phyloP scores from a whole-genome alignment of 2,888 invertebrate genomes.

The Meteorus cinctellus region DNA sequence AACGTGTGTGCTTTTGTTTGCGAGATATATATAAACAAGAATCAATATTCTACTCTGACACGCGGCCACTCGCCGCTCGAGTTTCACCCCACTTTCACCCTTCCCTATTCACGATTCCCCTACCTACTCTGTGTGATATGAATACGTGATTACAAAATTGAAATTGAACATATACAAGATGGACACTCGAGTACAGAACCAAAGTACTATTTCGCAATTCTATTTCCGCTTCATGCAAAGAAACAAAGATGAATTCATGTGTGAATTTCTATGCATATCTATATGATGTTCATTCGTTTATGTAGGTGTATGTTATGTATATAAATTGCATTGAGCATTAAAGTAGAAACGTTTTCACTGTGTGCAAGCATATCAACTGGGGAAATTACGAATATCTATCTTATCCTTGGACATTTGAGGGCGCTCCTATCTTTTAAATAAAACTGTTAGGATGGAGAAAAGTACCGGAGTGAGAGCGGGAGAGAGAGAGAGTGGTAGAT shows the following conservation, averaged over 20 bases:
- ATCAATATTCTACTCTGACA: conserved; percentile 36
- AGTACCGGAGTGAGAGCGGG: conserved; percentile 39
- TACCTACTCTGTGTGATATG: conserved; percentile 15
- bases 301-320: not conserved
- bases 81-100: not conserved
- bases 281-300: not conserved
- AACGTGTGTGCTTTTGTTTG: conserved; percentile 8
- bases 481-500: conserved; percentile 24
- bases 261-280: not conserved
- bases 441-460: conserved; percentile 1
- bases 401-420: conserved; percentile 60
- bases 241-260: not conserved
- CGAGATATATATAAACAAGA: conserved; percentile 8
- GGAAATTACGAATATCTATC: conserved; percentile 68
- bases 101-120: not conserved
- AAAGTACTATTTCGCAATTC: conserved; percentile 11
- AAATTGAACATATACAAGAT: conserved; percentile 24
- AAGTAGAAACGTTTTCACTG: conserved; percentile 9
- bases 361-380: conserved; percentile 39
- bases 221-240: not conserved
- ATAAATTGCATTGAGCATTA: not conserved
- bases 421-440: conserved; percentile 46
- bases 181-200: not conserved
- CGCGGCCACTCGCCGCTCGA: not conserved
- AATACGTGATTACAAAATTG: conserved; percentile 36